Evolutionary conservation across 2,797 vertebrate genomes (phyloP).

Genomic region (Molossus molossus): DNA sequence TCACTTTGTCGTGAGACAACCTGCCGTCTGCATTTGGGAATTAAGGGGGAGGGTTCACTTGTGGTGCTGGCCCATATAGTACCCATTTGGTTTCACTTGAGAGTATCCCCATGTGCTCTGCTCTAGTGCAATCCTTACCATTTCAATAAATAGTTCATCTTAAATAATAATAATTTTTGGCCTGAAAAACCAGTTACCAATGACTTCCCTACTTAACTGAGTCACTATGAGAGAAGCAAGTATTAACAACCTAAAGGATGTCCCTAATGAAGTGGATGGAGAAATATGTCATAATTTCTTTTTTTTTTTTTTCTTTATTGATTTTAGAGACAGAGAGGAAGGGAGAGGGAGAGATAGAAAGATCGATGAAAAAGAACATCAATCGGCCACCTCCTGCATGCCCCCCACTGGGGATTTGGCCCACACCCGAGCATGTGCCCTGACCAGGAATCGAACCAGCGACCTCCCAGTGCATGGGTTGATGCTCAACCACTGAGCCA

Average conservation of each 20-base stretch:
- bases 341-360: too few relatives aligned
- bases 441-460: too few relatives aligned
- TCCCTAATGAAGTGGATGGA: not conserved
- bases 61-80: slow-evolving; percentile 31
- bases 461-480: too few relatives aligned
- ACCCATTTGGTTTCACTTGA: slow-evolving; percentile 68
- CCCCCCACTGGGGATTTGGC: too few relatives aligned
- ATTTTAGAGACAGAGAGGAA: too few relatives aligned
- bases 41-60: slow-evolving; percentile 54
- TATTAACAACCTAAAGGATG: not conserved
- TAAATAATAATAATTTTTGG: too few relatives aligned
- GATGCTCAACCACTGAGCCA: too few relatives aligned
- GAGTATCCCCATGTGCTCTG: slow-evolving; percentile 57
- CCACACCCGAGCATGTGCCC: too few relatives aligned
- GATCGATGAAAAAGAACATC: too few relatives aligned
- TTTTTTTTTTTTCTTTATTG: not conserved
- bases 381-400: too few relatives aligned
- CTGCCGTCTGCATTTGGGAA: slow-evolving; percentile 68
- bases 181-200: not conserved
- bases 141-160: not conserved
- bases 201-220: not conserved
- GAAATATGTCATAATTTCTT: rapidly evolving
- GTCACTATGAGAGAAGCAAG: not conserved
- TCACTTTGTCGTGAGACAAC: slow-evolving; percentile 72
- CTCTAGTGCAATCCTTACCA: not conserved